Conservation (phyloP, 1,140 invertebrate species). For the Drosophila littoralis region DNA sequence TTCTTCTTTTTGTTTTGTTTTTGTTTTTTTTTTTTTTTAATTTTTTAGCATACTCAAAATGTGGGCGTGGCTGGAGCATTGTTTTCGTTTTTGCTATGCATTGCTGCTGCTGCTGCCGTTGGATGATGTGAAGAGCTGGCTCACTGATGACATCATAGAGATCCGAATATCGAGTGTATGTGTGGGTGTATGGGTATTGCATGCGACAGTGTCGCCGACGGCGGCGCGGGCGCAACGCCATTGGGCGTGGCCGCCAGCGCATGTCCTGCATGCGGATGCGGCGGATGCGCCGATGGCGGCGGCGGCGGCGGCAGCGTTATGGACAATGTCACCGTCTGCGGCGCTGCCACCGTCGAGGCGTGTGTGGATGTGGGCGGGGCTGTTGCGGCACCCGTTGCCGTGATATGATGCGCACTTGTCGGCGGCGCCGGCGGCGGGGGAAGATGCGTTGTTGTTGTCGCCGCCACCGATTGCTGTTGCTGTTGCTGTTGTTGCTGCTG, state of each 20-base stretch:
- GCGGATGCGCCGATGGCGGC: conserved; percentile 50
- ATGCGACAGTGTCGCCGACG: conserved; percentile 74
- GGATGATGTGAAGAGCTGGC: conserved; percentile 17
- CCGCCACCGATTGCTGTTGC: conserved; percentile 17
- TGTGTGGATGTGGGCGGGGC: conserved; percentile 59
- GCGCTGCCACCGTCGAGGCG: conserved; percentile 57
- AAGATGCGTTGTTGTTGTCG: conserved; percentile 53
- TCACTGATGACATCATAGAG: conserved; percentile 84
- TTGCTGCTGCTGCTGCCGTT: conserved; percentile 8
- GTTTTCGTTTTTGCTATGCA: neutral
- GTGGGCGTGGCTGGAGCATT: conserved; percentile 37
- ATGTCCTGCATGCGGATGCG: conserved; percentile 63
- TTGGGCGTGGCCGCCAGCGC: conserved; percentile 50
- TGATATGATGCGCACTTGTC: conserved; percentile 57
- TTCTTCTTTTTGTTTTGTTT: too few species aligned
- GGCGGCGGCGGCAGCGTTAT: conserved; percentile 70
- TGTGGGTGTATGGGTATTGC: conserved; percentile 83
- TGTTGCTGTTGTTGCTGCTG: conserved; percentile 60
- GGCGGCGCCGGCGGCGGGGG: conserved; percentile 40
- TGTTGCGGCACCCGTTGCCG: conserved; percentile 38
- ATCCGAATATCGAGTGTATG: conserved; percentile 84
- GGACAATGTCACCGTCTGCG: conserved; percentile 79
- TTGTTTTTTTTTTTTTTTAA: neutral
- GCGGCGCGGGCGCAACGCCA: conserved; percentile 60
- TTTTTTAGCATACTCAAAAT: conserved; percentile 20